A percentile compares a stretch with the other conserved stretches of the same genome.
Evolutionary conservation across 2,888 invertebrate genomes (phyloP).

Genomic region (Dyspetes luteomarginatus): DNA sequence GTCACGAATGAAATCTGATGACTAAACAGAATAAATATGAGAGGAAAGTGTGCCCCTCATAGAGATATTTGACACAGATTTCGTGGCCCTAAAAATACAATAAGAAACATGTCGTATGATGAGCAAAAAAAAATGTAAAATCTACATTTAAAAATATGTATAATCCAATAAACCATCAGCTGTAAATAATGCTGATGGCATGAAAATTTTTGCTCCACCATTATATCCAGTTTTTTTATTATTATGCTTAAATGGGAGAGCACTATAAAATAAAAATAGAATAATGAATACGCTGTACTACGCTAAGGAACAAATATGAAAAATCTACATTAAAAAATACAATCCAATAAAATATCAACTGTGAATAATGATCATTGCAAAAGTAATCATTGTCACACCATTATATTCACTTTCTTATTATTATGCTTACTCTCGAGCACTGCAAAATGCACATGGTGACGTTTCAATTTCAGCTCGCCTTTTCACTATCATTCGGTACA

Average conservation of each 20-base stretch:
- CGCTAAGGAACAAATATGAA: too few relatives aligned
- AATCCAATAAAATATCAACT: neutral
- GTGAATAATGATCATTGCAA: neutral
- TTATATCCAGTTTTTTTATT: conserved; percentile 7
- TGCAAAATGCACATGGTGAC: conserved; percentile 27
- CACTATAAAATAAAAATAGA: conserved; percentile 11
- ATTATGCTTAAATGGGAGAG: conserved; percentile 2
- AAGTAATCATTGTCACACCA: neutral
- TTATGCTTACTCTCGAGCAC: conserved; percentile 1
- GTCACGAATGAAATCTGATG: neutral
- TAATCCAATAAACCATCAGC: neutral
- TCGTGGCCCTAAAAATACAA: neutral
- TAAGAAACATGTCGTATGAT: neutral
- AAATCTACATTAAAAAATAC: neutral
- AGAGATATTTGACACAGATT: neutral
- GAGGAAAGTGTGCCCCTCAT: neutral
- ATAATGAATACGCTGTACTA: too few relatives aligned
- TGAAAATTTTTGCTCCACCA: neutral
- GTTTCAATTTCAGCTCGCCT: conserved; percentile 1
- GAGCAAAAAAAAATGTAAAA: neutral
- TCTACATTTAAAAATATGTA: neutral
- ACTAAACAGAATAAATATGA: neutral
- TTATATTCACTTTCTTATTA: conserved; percentile 9
- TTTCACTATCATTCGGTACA: neutral
- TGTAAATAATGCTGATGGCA: neutral